Evolutionary conservation across 30 jellyfish, hydroid and myxozoan species (phyloP).

Genomic region (Cassiopea andromeda): DNA sequence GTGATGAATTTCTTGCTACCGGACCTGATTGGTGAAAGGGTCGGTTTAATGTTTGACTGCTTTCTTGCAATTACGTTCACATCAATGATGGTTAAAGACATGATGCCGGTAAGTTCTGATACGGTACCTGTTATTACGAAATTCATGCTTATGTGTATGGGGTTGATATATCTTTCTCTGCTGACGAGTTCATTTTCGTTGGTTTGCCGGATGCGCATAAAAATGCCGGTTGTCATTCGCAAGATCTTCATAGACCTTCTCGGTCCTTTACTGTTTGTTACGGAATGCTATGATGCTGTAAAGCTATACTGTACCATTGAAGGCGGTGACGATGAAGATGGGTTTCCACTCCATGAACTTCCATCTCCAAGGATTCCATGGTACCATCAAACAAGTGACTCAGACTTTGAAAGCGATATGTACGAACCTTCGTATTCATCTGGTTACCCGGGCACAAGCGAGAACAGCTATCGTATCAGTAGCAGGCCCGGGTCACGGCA

Average conservation of each 20-base stretch:
- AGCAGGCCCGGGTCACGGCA: neutral
- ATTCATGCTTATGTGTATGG: constrained; percentile 80
- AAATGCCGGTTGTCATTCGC: constrained; percentile 48
- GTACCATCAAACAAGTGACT: neutral
- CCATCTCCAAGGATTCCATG: constrained; percentile 9
- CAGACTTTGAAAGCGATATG: constrained; percentile 15
- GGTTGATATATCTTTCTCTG: constrained; percentile 32
- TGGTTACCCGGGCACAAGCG: constrained; percentile 77
- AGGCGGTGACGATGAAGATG: constrained; percentile 6
- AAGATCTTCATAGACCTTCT: constrained; percentile 27
- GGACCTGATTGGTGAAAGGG: constrained; percentile 74
- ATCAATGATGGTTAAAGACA: constrained; percentile 72
- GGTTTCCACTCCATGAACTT: neutral
- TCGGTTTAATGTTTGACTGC: constrained; percentile 80
- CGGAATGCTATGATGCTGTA: neutral
- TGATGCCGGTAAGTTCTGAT: constrained; percentile 81
- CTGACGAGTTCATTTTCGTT: constrained; percentile 47
- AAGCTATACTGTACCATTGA: neutral
- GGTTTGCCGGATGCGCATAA: constrained; percentile 35
- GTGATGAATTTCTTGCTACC: constrained; percentile 69
- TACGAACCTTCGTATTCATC: constrained; percentile 55
- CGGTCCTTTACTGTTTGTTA: constrained; percentile 59
- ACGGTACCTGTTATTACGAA: constrained; percentile 70
- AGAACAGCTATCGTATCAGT: constrained; percentile 37
- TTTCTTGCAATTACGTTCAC: constrained; percentile 72